Conservation (phyloP, 2,797 vertebrate species). For the Enteromius anoplus region DNA sequence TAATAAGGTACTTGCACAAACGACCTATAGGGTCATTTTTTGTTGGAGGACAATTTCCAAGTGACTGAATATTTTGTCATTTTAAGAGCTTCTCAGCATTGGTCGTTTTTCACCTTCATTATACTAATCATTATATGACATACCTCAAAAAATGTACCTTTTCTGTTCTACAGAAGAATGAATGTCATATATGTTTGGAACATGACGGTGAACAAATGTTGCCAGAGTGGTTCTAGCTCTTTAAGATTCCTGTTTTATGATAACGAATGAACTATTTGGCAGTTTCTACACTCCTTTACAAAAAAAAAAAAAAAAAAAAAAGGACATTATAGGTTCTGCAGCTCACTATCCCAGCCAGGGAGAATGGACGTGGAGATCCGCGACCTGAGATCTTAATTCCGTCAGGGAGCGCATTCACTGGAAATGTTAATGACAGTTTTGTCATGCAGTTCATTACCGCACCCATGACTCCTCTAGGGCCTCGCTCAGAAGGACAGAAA, state of each 20-base stretch:
- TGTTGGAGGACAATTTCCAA: too few relatives aligned
- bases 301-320: neutral
- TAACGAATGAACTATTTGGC: neutral
- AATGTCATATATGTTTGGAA: neutral
- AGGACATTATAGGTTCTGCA: slow-evolving; percentile 2
- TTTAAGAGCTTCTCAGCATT: neutral
- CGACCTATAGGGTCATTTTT: too few relatives aligned
- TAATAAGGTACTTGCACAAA: too few relatives aligned
- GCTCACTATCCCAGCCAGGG: slow-evolving; percentile 14
- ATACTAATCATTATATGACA: neutral
- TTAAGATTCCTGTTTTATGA: neutral
- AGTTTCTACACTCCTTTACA: neutral
- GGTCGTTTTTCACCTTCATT: neutral
- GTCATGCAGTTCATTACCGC: slow-evolving; percentile 60
- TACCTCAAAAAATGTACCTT: neutral
- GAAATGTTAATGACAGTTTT: slow-evolving; percentile 61
- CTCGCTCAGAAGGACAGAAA: slow-evolving; percentile 47
- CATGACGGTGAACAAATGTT: neutral
- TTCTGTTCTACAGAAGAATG: neutral
- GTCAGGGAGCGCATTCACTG: slow-evolving; percentile 53
- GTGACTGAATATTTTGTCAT: too few relatives aligned
- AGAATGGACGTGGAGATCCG: slow-evolving; percentile 31
- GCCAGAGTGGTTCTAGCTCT: neutral
- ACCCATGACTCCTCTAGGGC: slow-evolving; percentile 51
- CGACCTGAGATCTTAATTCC: slow-evolving; percentile 51